Base-by-base conservation (phyloP, 2,113 vertebrate species). In the Piaya cayana region DNA sequence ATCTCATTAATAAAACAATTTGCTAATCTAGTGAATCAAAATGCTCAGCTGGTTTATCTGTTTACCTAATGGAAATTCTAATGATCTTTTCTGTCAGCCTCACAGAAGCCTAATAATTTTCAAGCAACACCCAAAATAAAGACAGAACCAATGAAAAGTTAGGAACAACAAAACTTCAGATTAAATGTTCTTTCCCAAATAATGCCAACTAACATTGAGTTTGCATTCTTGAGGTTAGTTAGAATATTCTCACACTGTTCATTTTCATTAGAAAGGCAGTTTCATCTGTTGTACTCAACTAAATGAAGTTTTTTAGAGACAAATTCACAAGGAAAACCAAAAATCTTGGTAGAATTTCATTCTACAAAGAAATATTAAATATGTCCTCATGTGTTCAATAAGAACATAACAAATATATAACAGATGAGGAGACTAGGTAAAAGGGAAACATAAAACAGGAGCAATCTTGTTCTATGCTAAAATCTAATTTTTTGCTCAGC, bases 1-100 rank as follows among this genome's bases (percentile, higher is more conserved):
- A 95, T 94, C 71, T 88, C 86, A 96, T 93, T 87, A 95, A 92
- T 91, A 89, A 92, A 95, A 84, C 81, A 93, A 93, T 55, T 77
- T 94, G 49, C 63, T 95, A 93, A 95, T 90, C 56, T 92, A 96
- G 69, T 97, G 96, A 96, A 92, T 77, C 88, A 97, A 84, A 96
- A 94, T 5, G 19, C 52, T 96, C 74, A 88, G 80, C 42, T 95
- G 64, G 95, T 95, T 95, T 79, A 96, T 91, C 88, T 87, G 70
- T 65, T 95, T 91, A 84, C 50, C 18, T 93, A 95, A 95, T 94
- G 84, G 42, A 85, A 89, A 94, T 88, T 95, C 55, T 96, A 86
- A 92, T 92, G 71, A 71, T 88, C 85, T 95, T 68, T 92, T 86
- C 72, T 93, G 63, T 82, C 69, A 93, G 84, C 32, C 64, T 85